Evolutionary conservation across 2,113 vertebrate genomes (phyloP).

Genomic region (Anguilla rostrata): DNA sequence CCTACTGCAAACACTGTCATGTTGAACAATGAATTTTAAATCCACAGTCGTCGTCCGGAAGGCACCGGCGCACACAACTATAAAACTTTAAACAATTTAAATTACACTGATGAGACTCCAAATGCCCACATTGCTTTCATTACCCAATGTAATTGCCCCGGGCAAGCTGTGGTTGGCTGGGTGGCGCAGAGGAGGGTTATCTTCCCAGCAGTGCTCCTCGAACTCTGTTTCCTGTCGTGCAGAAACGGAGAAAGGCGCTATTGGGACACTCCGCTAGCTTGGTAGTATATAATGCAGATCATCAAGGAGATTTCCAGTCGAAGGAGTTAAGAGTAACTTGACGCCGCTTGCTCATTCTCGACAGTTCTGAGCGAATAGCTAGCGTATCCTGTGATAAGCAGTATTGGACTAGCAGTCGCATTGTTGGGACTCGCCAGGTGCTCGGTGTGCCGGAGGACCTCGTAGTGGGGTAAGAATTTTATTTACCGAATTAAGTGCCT

Average conservation of each 20-base stretch:
- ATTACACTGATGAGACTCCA: constrained; percentile 42
- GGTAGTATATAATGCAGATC: constrained; percentile 14
- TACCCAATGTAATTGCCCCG: constrained; percentile 26
- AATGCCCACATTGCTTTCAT: constrained; percentile 12
- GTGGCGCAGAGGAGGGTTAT: constrained; percentile 39
- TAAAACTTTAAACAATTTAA: constrained; percentile 47
- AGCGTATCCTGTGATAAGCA: background rate
- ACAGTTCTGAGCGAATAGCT: background rate
- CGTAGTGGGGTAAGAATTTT: constrained; percentile 5
- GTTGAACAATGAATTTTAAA: no score
- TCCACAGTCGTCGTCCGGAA: no score
- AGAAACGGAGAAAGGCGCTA: constrained; percentile 23
- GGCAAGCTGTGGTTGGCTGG: constrained; percentile 40
- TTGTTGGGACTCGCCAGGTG: constrained; percentile 29
- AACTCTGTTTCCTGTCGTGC: constrained; percentile 41
- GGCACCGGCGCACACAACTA: background rate
- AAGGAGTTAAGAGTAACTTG: constrained; percentile 37
- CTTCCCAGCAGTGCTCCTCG: constrained; percentile 34
- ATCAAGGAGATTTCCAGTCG: constrained; percentile 6
- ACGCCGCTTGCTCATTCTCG: background rate
- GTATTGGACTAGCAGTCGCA: constrained; percentile 17
- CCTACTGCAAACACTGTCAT: no score
- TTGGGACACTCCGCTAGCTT: background rate
- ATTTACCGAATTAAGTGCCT: background rate
- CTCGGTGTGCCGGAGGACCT: background rate